Conservation (phyloP, 1,140 invertebrate species). For the Magallana ariakensis region DNA sequence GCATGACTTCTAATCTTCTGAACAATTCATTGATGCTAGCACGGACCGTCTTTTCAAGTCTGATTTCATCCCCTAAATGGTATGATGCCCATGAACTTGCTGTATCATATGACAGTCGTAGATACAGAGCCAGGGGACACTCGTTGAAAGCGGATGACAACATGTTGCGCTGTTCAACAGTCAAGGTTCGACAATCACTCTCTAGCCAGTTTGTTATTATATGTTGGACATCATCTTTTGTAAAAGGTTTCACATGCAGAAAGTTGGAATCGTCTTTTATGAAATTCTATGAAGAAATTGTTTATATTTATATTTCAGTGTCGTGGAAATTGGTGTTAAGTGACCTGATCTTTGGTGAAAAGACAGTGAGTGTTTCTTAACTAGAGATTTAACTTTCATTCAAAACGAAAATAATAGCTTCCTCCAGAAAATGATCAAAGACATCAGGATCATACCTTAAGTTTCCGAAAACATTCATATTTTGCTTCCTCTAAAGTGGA, state of each 20-base stretch:
- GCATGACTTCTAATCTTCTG: conserved; percentile 68
- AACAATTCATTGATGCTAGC: conserved; percentile 72
- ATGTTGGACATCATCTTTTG: conserved; percentile 60
- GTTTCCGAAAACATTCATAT: conserved; percentile 61
- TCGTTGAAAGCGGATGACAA: conserved; percentile 66
- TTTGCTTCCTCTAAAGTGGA: conserved; percentile 69
- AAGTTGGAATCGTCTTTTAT: conserved; percentile 49
- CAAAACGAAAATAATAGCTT: too few relatives aligned
- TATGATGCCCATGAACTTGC: conserved; percentile 73
- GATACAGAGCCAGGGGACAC: conserved; percentile 73
- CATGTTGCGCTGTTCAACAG: conserved; percentile 62
- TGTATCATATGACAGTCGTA: conserved; percentile 75
- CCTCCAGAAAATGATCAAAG: too few relatives aligned
- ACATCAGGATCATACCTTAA: conserved; percentile 56
- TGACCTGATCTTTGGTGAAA: too few relatives aligned
- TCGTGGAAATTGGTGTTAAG: too few relatives aligned
- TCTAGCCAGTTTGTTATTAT: conserved; percentile 70
- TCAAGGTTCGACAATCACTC: conserved; percentile 61
- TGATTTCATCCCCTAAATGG: conserved; percentile 48
- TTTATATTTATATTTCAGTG: neutral
- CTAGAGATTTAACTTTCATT: too few relatives aligned
- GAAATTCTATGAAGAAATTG: conserved; percentile 11
- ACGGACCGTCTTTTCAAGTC: conserved; percentile 66
- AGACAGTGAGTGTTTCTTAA: too few relatives aligned
- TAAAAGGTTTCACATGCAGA: conserved; percentile 58